These are phyloP conservation scores for Euproctis similis DNA, from an alignment of 2,888 invertebrate species.

Conservation along the genomic window DNA sequence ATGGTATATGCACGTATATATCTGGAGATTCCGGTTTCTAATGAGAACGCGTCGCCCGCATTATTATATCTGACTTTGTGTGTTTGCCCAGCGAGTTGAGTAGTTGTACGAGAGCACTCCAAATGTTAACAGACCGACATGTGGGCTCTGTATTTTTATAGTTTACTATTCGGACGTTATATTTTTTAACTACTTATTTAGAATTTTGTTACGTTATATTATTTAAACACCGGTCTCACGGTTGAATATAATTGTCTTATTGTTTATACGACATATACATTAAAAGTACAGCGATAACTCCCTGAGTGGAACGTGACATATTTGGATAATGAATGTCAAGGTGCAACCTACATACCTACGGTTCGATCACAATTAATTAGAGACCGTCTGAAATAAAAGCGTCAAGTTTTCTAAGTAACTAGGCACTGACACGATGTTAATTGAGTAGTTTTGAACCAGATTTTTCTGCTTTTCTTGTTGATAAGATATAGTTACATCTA, in stretches of 20 bases:
- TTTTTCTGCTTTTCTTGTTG: too few relatives aligned
- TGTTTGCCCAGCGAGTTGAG: slow-evolving; percentile 9
- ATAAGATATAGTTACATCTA: too few relatives aligned
- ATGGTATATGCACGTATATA: too few relatives aligned
- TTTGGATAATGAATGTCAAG: slow-evolving; percentile 34
- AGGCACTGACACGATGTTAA: slow-evolving; percentile 11
- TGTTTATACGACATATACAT: slow-evolving; percentile 30
- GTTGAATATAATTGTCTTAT: slow-evolving; percentile 30
- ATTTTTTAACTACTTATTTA: slow-evolving; percentile 12
- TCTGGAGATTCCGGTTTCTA: slow-evolving; percentile 24
- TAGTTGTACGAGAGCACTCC: slow-evolving; percentile 9
- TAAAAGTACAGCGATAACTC: slow-evolving; percentile 25
- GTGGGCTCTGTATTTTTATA: slow-evolving; percentile 9
- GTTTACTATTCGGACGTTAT: slow-evolving; percentile 7
- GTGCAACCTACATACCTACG: too few relatives aligned
- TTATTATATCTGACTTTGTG: slow-evolving; percentile 12
- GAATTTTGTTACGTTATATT: slow-evolving; percentile 24
- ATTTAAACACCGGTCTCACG: slow-evolving; percentile 26
- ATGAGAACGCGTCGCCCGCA: slow-evolving; percentile 21
- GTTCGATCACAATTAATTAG: slow-evolving; percentile 13
- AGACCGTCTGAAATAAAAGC: slow-evolving; percentile 12
- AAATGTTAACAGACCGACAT: slow-evolving; percentile 13
- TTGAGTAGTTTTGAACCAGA: slow-evolving; percentile 5
- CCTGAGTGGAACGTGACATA: slow-evolving; percentile 27
- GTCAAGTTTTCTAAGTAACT: slow-evolving; percentile 13